phyloP scores from a whole-genome alignment of 2,797 vertebrate genomes.

The Argentina silus region DNA sequence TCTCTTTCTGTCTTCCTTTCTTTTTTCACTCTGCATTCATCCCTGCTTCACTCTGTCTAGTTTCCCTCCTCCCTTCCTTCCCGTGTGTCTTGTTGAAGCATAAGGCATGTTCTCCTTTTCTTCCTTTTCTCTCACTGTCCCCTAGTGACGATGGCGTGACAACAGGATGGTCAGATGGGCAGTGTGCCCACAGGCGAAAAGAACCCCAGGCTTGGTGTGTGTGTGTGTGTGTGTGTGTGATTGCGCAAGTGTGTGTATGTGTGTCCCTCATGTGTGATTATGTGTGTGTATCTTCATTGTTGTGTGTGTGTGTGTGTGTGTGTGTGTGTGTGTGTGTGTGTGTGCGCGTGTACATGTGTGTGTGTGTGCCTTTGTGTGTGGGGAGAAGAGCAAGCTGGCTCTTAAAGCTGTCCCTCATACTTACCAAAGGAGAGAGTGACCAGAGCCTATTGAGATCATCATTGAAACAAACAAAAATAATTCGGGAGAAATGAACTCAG shows the following conservation, averaged over 20 bases:
- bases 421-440: conserved; percentile 26
- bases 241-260: too few relatives aligned
- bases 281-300: too few relatives aligned
- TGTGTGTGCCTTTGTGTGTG: background rate
- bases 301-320: background rate
- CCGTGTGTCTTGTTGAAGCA: conserved; percentile 35
- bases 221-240: too few relatives aligned
- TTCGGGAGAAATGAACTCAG: too few relatives aligned
- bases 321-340: background rate
- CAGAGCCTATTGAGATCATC: background rate
- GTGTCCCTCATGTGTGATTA: too few relatives aligned
- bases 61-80: conserved; percentile 13
- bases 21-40: conserved; percentile 14
- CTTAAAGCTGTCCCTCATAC: conserved; percentile 39
- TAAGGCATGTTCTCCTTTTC: conserved; percentile 17
- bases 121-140: conserved; percentile 16
- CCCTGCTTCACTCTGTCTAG: conserved; percentile 36
- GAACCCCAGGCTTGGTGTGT: conserved; percentile 34
- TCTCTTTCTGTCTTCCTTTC: conserved; percentile 10
- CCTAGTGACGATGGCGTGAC: conserved; percentile 4
- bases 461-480: background rate
- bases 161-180: conserved; percentile 34
- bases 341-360: background rate
- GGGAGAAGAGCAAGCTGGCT: conserved; percentile 8
- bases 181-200: conserved; percentile 34